A percentile compares a stretch with the other conserved stretches of the same genome.
Conservation (phyloP, 2,113 vertebrate genomes). For the Corythaeola cristata region DNA sequence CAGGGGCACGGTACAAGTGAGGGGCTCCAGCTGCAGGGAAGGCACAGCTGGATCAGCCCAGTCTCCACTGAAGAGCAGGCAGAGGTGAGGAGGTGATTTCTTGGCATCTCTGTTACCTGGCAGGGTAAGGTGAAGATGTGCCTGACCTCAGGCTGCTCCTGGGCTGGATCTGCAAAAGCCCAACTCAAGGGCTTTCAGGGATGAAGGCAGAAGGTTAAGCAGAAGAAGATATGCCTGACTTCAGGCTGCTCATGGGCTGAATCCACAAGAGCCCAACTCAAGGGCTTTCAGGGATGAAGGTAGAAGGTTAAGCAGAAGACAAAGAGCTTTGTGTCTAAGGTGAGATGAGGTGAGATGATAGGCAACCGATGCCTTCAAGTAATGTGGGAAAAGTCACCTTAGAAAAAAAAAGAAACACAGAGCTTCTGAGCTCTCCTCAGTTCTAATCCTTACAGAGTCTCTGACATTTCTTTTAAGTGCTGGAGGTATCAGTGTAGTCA, state of each 20-base stretch:
- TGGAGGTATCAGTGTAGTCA: neutral
- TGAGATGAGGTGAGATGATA: neutral
- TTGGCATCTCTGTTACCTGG: neutral
- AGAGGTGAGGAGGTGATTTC: neutral
- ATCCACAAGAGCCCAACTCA: neutral
- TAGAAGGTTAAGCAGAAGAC: neutral
- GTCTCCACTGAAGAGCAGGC: neutral
- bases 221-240: neutral
- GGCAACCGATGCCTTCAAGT: neutral
- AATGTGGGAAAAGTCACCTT: conserved; percentile 8
- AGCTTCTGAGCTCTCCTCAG: neutral
- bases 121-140: neutral
- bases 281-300: neutral
- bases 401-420: neutral
- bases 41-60: neutral
- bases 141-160: neutral
- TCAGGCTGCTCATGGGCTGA: neutral
- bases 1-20: neutral
- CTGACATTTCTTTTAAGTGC: conserved; percentile 27
- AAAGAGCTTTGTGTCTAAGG: neutral
- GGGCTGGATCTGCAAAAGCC: neutral
- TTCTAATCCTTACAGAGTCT: neutral
- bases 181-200: neutral
- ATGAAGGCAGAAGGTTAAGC: neutral
- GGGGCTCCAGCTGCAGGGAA: conserved; percentile 2